Conservation (phyloP, 2,113 vertebrate species). For the Macrotis lagotis region DNA sequence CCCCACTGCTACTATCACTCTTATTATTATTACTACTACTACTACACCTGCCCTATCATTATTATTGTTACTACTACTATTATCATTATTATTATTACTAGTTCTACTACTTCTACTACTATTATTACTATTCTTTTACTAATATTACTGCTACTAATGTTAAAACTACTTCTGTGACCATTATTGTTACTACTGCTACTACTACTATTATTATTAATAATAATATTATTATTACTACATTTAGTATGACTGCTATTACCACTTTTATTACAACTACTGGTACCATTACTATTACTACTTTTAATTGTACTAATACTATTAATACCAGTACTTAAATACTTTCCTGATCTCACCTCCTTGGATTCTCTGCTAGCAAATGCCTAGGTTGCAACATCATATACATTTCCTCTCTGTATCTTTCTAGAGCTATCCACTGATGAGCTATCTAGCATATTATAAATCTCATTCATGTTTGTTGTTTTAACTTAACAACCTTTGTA, state of each 20-base stretch:
- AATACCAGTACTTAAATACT: neutral
- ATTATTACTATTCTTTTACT: no score
- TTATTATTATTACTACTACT: neutral
- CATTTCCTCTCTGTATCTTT: neutral
- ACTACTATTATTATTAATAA: neutral
- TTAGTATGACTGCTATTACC: neutral
- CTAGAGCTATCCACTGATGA: neutral
- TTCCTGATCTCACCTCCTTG: neutral
- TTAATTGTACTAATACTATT: neutral
- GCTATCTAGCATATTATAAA: neutral
- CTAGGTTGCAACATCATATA: neutral
- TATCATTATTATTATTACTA: neutral
- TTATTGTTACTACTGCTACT: no score
- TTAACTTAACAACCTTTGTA: neutral
- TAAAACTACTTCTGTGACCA: no score
- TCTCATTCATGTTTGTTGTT: neutral
- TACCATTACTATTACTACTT: neutral
- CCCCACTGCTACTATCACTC: no score
- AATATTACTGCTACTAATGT: no score
- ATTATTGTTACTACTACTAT: neutral
- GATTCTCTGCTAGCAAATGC: neutral
- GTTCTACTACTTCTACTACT: no score
- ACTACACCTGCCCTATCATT: no score
- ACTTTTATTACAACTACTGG: neutral
- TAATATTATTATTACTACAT: neutral